Percentiles rank a stretch among this genome's conserved stretches.
Conservation (phyloP, 1,140 invertebrate species). For the Lamellibrachia luymesi region DNA sequence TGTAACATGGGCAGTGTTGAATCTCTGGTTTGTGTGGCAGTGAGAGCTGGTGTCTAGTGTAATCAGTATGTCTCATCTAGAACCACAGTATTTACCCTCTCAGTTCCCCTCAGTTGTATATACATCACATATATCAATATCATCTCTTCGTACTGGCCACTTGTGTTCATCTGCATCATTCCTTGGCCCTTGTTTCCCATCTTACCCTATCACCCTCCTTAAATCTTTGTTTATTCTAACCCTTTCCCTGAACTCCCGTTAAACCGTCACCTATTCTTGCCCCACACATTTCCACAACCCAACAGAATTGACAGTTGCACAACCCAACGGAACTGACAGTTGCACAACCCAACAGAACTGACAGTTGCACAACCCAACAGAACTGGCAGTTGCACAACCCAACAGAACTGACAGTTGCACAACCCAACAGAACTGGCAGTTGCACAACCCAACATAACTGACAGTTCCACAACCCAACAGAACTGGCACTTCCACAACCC, state of each 20-base stretch:
- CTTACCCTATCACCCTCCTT: neutral
- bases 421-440: no score
- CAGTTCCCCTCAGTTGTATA: neutral
- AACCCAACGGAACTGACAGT: no score
- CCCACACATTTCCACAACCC: neutral
- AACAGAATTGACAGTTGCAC: no score
- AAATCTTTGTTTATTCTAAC: neutral
- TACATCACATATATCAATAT: neutral
- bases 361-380: no score
- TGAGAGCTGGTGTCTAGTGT: neutral
- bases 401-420: no score
- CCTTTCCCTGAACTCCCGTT: neutral
- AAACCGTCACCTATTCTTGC: neutral
- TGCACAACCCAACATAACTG: no score
- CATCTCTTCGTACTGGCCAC: neutral
- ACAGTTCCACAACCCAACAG: no score
- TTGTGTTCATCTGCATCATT: neutral
- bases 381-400: no score
- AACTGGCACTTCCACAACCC: no score
- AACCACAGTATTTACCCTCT: neutral
- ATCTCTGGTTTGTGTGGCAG: neutral
- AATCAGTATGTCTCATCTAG: neutral
- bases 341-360: no score
- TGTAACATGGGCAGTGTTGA: neutral
- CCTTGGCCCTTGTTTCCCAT: neutral